These are phyloP conservation scores for Leptodactylus fuscus DNA, from an alignment of 2,113 vertebrate species.

Conservation along the genomic window DNA sequence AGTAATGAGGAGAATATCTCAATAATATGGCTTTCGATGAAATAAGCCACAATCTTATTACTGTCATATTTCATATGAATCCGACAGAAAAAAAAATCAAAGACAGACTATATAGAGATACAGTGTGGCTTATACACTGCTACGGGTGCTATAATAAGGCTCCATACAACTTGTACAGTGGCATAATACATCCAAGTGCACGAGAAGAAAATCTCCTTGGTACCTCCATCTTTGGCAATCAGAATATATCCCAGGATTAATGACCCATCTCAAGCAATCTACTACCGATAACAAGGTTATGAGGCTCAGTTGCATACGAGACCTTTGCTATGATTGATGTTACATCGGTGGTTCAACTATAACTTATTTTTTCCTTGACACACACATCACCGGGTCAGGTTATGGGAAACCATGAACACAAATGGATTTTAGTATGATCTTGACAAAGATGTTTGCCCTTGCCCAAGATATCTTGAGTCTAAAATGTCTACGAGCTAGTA, in stretches of 20 bases:
- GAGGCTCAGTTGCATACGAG: not conserved
- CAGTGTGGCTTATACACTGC: too few species aligned
- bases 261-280: conserved; percentile 10
- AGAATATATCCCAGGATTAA: conserved; percentile 4
- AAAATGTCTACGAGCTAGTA: not conserved
- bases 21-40: too few species aligned
- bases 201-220: not conserved
- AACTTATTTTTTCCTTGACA: not conserved
- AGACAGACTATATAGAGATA: too few species aligned
- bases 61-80: too few species aligned
- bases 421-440: not conserved
- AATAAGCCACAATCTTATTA: too few species aligned
- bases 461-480: not conserved
- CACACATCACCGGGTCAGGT: not conserved
- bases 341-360: not conserved
- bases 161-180: not conserved
- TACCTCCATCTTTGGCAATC: not conserved
- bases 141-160: too few species aligned
- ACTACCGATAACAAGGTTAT: not conserved
- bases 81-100: too few species aligned
- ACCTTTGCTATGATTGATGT: conserved; percentile 10
- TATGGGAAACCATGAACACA: not conserved
- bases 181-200: not conserved
- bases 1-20: too few species aligned
- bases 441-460: not conserved